Base-by-base conservation (phyloP, 1,140 invertebrate genomes). In the Monochamus saltuarius region DNA sequence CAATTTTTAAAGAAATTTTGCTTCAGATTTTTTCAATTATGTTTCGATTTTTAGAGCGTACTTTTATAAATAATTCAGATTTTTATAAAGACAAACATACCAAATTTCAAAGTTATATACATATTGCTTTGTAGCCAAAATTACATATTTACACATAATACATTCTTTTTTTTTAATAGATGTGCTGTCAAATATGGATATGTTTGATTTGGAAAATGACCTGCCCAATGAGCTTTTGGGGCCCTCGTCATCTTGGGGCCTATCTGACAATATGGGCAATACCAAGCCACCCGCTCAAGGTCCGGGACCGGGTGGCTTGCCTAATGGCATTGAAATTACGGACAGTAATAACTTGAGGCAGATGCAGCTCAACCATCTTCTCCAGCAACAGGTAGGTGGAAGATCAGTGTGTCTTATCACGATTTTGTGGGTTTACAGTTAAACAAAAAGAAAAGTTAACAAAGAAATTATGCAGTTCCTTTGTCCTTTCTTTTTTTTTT, bases 211-310 rank as follows among this genome's bases (percentile, higher is more conserved):
- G 77, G 92, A 94, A 80, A 92, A 94, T 80, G 90, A 94, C 78
- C 84, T 97, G 60, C 94, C 94, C 36, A 93, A 96, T 82, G 94
- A 96, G 79, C 80, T 97, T 51, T 89, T 94, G 72, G 83, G 84
- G 11, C 83, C 85, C 29, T 74, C 76, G 43, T 84, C 85, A 63
- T 91, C 89, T 89, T 84, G 84, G 59, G 77, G 81, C 36, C 77
- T 81, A 36, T 60, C 66, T 8, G 84, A 87, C 70, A 82, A 84
- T 67, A 77, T 83, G 29, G 81, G 81, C 69, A 77, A 85, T 68
- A 77, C 71, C 40, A 91, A 90, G 73, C 88, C 89, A 52, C 87
- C 85, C 1, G 89, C 85, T 19, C 87, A 89, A 68, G 87, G 89
- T 46, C 89, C 89, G 10, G 89, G 89, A 1, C 87, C 88, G 55